These are phyloP conservation scores for Cartodere bifasciata DNA, from an alignment of 2,888 invertebrate species.

Conservation along the genomic window DNA sequence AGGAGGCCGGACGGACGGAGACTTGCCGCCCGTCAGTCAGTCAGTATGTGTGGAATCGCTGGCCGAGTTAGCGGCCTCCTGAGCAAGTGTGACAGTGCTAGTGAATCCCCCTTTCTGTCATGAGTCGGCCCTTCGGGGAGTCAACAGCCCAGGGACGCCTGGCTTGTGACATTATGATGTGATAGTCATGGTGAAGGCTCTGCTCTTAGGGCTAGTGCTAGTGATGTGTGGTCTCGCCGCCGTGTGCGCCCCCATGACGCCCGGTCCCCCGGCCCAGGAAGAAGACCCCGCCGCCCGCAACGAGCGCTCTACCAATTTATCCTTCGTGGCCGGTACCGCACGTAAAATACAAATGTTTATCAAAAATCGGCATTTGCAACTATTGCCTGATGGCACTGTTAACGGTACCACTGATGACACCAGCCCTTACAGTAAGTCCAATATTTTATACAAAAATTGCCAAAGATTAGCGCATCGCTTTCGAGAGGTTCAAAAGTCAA, in stretches of 20 bases:
- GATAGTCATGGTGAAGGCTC: constrained; percentile 39
- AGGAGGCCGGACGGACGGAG: too few relatives aligned
- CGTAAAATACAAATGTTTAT: constrained; percentile 75
- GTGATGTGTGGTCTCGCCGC: constrained; percentile 32
- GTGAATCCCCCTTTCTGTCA: too few relatives aligned
- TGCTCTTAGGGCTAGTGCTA: constrained; percentile 32
- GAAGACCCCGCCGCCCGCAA: constrained; percentile 37
- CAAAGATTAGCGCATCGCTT: too few relatives aligned
- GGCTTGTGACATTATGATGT: too few relatives aligned
- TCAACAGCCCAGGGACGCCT: too few relatives aligned
- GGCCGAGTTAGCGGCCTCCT: too few relatives aligned
- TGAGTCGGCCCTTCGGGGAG: too few relatives aligned
- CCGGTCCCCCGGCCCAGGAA: constrained; percentile 15
- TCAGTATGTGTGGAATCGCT: too few relatives aligned
- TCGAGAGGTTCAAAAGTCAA: too few relatives aligned
- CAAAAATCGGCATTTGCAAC: constrained; percentile 70
- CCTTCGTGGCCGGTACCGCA: constrained; percentile 66
- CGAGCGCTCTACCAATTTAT: constrained; percentile 67
- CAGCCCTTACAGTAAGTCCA: constrained; percentile 72
- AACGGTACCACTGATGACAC: constrained; percentile 70
- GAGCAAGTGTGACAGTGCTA: too few relatives aligned
- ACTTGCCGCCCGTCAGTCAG: too few relatives aligned
- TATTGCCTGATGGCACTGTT: constrained; percentile 73
- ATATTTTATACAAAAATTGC: too few relatives aligned
- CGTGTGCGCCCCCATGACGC: constrained; percentile 24